Percentiles rank a stretch among this genome's conserved stretches.
These are phyloP conservation scores for Lasioglossum albipes DNA, from an alignment of 1,140 invertebrate species.

Conservation along the genomic window DNA sequence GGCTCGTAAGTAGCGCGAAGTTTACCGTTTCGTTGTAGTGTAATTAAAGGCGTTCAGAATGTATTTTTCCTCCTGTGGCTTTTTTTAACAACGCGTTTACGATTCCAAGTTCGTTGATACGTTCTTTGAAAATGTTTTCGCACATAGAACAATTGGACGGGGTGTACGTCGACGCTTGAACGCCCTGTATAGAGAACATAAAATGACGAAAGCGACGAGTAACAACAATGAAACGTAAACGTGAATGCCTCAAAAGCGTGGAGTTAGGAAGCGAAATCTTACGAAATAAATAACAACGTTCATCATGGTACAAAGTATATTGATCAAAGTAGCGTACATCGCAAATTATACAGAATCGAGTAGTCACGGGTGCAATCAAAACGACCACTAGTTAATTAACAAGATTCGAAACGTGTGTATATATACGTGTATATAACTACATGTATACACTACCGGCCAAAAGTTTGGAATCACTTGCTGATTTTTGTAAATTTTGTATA, in stretches of 20 bases:
- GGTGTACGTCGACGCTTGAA: background rate
- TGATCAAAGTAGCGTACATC: conserved; percentile 52
- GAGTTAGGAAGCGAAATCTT: conserved; percentile 35
- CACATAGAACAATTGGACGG: no score
- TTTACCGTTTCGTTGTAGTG: no score
- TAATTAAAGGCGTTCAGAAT: no score
- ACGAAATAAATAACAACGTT: conserved; percentile 45
- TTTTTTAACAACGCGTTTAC: no score
- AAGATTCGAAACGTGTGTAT: background rate
- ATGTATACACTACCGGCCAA: background rate
- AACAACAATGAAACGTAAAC: background rate
- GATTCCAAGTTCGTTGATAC: no score
- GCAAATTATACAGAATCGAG: conserved; percentile 52
- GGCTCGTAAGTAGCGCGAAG: no score
- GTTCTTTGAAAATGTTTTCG: no score
- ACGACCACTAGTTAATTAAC: conserved; percentile 30
- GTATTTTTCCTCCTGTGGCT: no score
- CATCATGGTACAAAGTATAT: conserved; percentile 51
- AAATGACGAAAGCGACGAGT: background rate
- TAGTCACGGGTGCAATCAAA: conserved; percentile 52
- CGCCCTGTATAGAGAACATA: background rate
- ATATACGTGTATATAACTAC: background rate
- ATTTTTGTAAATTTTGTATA: no score
- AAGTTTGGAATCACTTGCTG: no score
- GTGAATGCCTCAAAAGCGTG: background rate